Percentiles rank a stretch among this genome's conserved stretches.
Evolutionary conservation across 1,140 invertebrate species (phyloP).

Genomic region (Megalopta genalis): DNA sequence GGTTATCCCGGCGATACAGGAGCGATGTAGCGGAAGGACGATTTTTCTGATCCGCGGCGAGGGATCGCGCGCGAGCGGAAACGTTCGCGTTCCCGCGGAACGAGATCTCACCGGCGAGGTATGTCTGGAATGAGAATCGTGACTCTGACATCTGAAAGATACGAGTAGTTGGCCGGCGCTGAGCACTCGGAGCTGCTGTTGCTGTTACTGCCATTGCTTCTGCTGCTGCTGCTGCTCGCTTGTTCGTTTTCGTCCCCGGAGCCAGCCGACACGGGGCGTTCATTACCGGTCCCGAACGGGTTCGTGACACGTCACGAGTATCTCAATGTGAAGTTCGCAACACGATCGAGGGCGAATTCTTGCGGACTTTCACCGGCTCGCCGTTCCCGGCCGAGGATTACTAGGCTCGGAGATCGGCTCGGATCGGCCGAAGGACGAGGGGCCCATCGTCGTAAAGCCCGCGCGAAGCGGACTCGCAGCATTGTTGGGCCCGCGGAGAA

Average conservation of each 20-base stretch:
- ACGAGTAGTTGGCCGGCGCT: background rate
- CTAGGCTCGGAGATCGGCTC: too few species aligned
- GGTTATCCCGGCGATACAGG: too few species aligned
- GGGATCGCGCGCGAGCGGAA: background rate
- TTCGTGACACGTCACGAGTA: constrained; percentile 65
- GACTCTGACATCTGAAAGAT: constrained; percentile 19
- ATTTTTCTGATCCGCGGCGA: background rate
- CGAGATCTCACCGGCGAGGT: background rate
- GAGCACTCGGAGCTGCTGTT: too few species aligned
- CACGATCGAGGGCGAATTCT: constrained; percentile 67
- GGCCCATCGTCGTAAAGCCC: constrained; percentile 41
- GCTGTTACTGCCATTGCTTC: too few species aligned
- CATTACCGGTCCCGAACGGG: constrained; percentile 50
- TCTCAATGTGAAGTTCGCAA: constrained; percentile 71
- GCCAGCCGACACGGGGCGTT: constrained; percentile 37
- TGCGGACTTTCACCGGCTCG: constrained; percentile 60
- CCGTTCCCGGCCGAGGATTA: too few species aligned
- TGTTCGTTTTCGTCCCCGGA: constrained; percentile 22
- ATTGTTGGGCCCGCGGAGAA: constrained; percentile 40
- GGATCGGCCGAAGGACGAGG: constrained; percentile 40
- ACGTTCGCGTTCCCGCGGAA: background rate
- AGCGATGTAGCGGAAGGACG: background rate
- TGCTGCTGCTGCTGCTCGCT: background rate
- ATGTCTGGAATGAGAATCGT: constrained; percentile 35
- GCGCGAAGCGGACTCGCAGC: background rate